phyloP scores from a whole-genome alignment of 2,797 vertebrate species.

The Gymnodraco acuticeps region DNA sequence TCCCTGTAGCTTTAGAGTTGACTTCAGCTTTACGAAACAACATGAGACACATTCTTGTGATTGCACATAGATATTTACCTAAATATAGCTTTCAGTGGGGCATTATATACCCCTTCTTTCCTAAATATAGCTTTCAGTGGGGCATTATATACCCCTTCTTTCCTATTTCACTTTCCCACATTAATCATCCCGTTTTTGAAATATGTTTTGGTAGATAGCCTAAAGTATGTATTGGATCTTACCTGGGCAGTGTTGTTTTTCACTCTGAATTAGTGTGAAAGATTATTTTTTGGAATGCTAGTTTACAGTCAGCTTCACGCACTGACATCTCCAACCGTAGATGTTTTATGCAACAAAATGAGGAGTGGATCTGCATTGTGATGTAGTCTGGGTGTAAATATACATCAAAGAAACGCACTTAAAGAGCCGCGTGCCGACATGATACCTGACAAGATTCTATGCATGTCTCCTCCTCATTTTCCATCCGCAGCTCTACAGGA shows the following conservation, averaged over 20 bases:
- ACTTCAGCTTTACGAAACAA: constrained; percentile 43
- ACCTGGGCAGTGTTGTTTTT: constrained; percentile 37
- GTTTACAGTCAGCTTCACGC: constrained; percentile 22
- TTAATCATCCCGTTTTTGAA: constrained; percentile 35
- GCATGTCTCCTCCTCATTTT: constrained; percentile 37
- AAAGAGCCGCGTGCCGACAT: constrained; percentile 21
- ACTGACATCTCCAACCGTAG: constrained; percentile 15
- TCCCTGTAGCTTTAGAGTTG: constrained; percentile 16
- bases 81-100: constrained; percentile 24
- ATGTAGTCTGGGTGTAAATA: constrained; percentile 53
- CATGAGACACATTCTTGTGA: constrained; percentile 21
- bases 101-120: neutral
- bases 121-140: constrained; percentile 24
- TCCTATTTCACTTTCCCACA: constrained; percentile 3
- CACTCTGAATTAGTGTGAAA: constrained; percentile 53
- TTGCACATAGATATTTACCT: constrained; percentile 14
- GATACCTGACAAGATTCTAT: constrained; percentile 33
- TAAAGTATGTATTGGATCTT: constrained; percentile 5
- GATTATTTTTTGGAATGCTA: constrained; percentile 52
- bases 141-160: neutral
- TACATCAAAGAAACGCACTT: constrained; percentile 35
- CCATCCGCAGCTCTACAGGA: constrained; percentile 48
- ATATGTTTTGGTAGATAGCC: constrained; percentile 5
- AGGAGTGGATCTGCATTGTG: constrained; percentile 34
- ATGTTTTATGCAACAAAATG: constrained; percentile 57